Conservation (phyloP, 2,113 vertebrate genomes). For the Xiphophorus maculatus region DNA sequence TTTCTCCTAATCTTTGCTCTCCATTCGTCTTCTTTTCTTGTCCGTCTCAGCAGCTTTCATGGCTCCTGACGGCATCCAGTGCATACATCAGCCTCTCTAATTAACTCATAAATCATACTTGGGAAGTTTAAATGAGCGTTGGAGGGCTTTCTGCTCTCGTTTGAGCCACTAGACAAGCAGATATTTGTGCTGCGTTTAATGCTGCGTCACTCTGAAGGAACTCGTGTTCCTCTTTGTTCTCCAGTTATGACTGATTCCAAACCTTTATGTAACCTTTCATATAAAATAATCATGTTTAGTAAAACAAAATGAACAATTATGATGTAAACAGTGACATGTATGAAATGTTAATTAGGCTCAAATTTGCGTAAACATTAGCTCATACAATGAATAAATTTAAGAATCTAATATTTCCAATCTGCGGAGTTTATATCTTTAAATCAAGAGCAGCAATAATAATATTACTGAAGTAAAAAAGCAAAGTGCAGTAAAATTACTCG, state of each 20-base stretch:
- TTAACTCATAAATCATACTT: slow-evolving; percentile 55
- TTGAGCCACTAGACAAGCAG: background rate
- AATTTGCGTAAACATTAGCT: too few relatives aligned
- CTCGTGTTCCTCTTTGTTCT: background rate
- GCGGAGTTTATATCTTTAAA: too few relatives aligned
- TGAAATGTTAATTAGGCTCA: too few relatives aligned
- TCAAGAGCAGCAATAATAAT: too few relatives aligned
- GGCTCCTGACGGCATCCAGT: slow-evolving; percentile 31
- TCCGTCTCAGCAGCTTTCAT: slow-evolving; percentile 43
- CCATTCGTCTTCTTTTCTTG: background rate
- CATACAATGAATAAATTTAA: too few relatives aligned
- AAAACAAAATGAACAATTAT: too few relatives aligned
- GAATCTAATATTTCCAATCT: too few relatives aligned
- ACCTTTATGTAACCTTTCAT: too few relatives aligned
- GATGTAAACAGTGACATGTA: too few relatives aligned
- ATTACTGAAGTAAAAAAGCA: too few relatives aligned
- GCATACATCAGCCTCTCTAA: slow-evolving; percentile 49
- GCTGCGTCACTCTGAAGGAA: background rate
- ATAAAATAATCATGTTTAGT: too few relatives aligned
- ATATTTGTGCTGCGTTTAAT: slow-evolving; percentile 3
- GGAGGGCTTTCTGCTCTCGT: background rate
- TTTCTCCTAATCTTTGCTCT: slow-evolving; percentile 8
- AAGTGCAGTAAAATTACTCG: too few relatives aligned
- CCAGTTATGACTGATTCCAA: background rate
- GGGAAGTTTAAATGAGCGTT: slow-evolving; percentile 21